Evolutionary conservation across 2,888 invertebrate species (phyloP), one percentile per base, ranked within the genome.

Genomic region (Aleiodes testaceus): DNA sequence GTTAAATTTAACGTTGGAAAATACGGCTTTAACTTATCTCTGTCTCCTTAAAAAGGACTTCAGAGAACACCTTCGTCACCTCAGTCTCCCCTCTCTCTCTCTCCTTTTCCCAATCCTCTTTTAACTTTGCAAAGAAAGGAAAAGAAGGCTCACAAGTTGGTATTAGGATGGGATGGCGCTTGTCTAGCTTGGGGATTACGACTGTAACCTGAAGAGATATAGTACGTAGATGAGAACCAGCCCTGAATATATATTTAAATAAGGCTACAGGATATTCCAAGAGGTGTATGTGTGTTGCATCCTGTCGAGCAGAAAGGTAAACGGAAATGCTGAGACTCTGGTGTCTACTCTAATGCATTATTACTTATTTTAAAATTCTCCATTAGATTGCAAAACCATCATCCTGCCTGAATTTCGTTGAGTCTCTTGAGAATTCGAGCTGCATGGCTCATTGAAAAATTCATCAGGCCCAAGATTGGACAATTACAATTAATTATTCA

Each of bases 161-260:
- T 36, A 59, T 36, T 59, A 59, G 55, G 14, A 30, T 7, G 5
- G 55, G 18, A 42, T 18, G 18, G 16, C 36, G 36, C 16, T 20
- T 36, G 36, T 42, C 36, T 36, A 36, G 59, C 36, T 30, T 6
- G 36, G 36, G 59, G 59, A 59, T 59, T 59, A 59, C 59, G 59
- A 18, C 14, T 59, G 59, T 59, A 59, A 59, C 59, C 36, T 59
- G 59, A 59, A 59, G 59, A 59, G 59, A 59, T 59, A 59, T 59
- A 59, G 59, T 18, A 18, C 16, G 42, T 14, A 42, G 59, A 36
- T 59, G 59, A 59, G 42, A 59, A 42, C 59, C 59, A 36, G 12
- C 16, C 16, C 36, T 18, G 42, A 59, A 59, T 59, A 59, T 59
- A 59, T 59, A 59, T 59, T 59, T 59, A 59, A 59, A 59, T 59